Conservation (phyloP, 2,888 invertebrate species). For the Xestoiulus laeticollis region DNA sequence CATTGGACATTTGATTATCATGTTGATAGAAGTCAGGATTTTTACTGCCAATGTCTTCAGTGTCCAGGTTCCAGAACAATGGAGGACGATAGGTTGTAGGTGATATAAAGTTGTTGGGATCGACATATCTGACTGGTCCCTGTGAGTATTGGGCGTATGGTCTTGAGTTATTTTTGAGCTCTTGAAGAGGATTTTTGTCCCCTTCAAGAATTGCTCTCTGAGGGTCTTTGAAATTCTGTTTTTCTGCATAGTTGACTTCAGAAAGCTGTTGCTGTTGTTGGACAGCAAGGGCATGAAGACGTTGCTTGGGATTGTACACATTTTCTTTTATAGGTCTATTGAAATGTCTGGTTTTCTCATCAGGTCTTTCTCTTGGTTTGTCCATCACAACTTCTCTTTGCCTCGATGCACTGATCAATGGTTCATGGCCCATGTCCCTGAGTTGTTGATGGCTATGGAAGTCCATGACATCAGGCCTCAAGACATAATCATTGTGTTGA, state of each 20-base stretch:
- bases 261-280: background rate
- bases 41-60: background rate
- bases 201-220: background rate
- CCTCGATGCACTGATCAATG: background rate
- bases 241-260: background rate
- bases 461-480: background rate
- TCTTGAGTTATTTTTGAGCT: too few species aligned
- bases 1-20: background rate
- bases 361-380: background rate
- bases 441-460: background rate
- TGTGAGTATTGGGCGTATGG: slow-evolving; percentile 45
- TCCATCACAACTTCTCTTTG: background rate
- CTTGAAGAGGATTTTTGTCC: background rate
- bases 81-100: background rate
- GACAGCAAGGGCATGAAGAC: background rate
- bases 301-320: background rate
- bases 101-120: background rate
- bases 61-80: background rate
- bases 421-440: background rate
- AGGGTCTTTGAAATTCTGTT: background rate
- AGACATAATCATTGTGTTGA: background rate
- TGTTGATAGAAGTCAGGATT: background rate
- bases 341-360: background rate
- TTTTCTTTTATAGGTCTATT: background rate
- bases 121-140: slow-evolving; percentile 39